Evolutionary conservation across 1,140 invertebrate species (phyloP), one percentile per base, ranked within the genome.

Genomic region (Bicyclus anynana): DNA sequence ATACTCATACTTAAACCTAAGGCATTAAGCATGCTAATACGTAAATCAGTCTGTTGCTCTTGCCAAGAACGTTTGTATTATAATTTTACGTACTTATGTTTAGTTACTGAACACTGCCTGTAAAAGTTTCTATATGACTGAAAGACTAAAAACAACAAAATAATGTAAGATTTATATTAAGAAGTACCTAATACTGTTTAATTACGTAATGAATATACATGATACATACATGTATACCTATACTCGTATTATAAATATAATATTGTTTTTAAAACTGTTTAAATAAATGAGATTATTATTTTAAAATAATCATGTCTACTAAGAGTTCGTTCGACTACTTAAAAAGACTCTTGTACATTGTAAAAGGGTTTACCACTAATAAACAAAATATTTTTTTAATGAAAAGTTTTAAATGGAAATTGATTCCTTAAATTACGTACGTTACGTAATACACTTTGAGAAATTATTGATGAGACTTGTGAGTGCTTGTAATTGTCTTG

Each of bases 91-190:
- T 13, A 27, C 23, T 14, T 66, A 63, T 66, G 53, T 65, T 66
- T 69, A 67, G 42, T 66, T 60, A 74, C 65, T 55, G 50, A 76
- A 67, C 74, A 83, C 80, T 80, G 77, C 77, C 77, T 70, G 64
- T 53, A 42, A 69, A 75, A 63, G 65, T 73, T 74, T 73, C 63
- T 73, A 68, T 65, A 47, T 72, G 56, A 69, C 62, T 70, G 52
- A 73, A 56, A 71, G 59, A 66, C 54, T 67, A 63, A 54, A 5
- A 29, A 37, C 60, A 49, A 52, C 52, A 54, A 50, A 49, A 23
- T 53, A 61, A 40, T 33, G 3, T 48, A 47, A 46, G 51, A 37
- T 53, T 26, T 26, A 38, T 16, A 38, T 17, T 38, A 38, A 38
- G 37, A 35, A 35, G 13, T n/a, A n/a, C n/a, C n/a, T 38, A 14